Percentiles rank a stretch among this genome's conserved stretches.
Evolutionary conservation across 2,113 vertebrate species (phyloP).

Genomic region (Montifringilla adamsi): DNA sequence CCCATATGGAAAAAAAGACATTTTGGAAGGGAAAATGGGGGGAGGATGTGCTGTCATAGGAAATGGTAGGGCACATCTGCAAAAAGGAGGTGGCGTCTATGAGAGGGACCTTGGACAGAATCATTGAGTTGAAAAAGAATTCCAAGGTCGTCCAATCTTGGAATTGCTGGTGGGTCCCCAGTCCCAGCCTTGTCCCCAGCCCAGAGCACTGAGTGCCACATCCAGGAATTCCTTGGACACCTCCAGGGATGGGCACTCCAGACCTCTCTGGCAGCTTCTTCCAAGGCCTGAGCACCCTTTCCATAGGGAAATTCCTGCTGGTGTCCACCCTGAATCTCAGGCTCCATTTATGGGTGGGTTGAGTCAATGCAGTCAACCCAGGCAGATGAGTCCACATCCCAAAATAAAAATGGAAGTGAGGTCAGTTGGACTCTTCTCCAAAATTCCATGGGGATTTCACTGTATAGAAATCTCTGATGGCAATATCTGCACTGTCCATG

Average conservation of each 20-base stretch:
- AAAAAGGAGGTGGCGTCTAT: neutral
- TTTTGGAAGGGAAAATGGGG: neutral
- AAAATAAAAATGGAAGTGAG: neutral
- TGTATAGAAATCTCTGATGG: neutral
- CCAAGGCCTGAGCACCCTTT: neutral
- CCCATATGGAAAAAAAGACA: neutral
- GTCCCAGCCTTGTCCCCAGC: no score
- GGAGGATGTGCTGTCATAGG: rapidly evolving
- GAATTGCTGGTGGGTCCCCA: neutral
- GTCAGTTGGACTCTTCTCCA: neutral
- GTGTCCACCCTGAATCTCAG: rapidly evolving
- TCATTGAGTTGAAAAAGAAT: neutral
- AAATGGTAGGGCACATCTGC: neutral
- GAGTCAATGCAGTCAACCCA: neutral
- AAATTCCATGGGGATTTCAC: neutral
- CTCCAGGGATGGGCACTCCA: neutral
- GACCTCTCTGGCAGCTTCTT: neutral
- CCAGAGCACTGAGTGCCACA: neutral
- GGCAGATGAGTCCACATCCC: neutral
- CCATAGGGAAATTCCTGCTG: neutral
- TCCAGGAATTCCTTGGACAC: neutral
- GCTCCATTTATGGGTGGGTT: neutral
- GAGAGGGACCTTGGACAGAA: neutral
- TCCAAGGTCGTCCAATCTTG: neutral
- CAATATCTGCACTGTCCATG: neutral